phyloP scores from a whole-genome alignment of 2,113 vertebrate species.

The Lamprotornis superbus region DNA sequence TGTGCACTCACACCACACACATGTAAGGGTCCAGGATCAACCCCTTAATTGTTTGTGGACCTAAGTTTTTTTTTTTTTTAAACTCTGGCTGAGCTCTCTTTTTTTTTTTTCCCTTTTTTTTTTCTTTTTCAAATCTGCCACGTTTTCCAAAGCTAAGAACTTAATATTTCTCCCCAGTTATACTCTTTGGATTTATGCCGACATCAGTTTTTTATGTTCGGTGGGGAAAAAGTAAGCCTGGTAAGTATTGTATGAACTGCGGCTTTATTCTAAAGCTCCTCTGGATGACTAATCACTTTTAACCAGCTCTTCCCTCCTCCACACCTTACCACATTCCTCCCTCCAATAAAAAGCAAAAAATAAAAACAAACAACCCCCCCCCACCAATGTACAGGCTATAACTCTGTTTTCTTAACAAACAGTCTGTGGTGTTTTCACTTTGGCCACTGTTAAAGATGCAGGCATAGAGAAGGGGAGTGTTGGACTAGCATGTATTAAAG shows the following conservation, averaged over 20 bases:
- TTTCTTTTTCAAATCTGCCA: background rate
- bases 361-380: background rate
- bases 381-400: conserved; percentile 47
- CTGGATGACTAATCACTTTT: conserved; percentile 13
- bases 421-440: conserved; percentile 71
- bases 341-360: background rate
- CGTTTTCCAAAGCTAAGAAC: conserved; percentile 53
- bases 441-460: conserved; percentile 79
- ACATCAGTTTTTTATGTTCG: conserved; percentile 45
- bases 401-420: conserved; percentile 70
- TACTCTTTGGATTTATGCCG: conserved; percentile 58
- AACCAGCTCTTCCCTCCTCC: conserved; percentile 54
- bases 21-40: conserved; percentile 53
- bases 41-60: conserved; percentile 19
- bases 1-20: conserved; percentile 60
- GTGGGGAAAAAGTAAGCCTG: conserved; percentile 64
- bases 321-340: conserved; percentile 38
- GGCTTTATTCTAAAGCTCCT: conserved; percentile 59
- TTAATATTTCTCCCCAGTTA: conserved; percentile 52
- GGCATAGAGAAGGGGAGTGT: conserved; percentile 74
- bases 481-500: conserved; percentile 74
- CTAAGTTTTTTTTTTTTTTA: background rate
- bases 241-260: conserved; percentile 49
- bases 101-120: background rate
- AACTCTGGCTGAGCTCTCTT: conserved; percentile 8